These are phyloP conservation scores for Drosophila burlai DNA, from an alignment of 1,140 invertebrate genomes.

Conservation along the genomic window DNA sequence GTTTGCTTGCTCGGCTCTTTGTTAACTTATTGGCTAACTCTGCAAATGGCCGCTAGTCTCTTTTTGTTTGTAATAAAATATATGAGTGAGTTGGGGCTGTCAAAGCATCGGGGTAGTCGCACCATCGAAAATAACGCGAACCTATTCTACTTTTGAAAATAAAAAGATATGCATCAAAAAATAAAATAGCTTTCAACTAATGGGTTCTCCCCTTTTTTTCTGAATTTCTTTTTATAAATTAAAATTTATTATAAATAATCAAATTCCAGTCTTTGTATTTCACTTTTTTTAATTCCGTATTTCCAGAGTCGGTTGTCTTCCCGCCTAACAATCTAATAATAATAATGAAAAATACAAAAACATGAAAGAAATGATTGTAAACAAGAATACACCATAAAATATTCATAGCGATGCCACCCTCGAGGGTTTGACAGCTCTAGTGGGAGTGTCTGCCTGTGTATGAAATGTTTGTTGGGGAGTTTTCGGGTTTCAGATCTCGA, in stretches of 20 bases:
- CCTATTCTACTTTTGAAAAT: not conserved
- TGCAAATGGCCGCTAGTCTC: slow-evolving; percentile 60
- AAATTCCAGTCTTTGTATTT: not conserved
- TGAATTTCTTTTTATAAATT: not conserved
- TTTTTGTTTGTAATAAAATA: slow-evolving; percentile 70
- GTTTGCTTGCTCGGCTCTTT: slow-evolving; percentile 34
- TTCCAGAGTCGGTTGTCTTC: not conserved
- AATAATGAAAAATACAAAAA: not conserved
- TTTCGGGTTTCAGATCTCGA: slow-evolving; percentile 6
- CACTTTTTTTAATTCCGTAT: not conserved
- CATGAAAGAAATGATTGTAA: not conserved
- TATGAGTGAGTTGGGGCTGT: slow-evolving; percentile 31
- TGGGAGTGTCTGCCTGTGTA: slow-evolving; percentile 26
- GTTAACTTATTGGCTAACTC: slow-evolving; percentile 55
- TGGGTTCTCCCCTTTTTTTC: not conserved
- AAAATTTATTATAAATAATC: not conserved
- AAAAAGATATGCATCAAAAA: not conserved
- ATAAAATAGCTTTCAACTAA: not conserved
- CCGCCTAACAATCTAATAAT: not conserved
- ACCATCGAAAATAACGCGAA: not conserved
- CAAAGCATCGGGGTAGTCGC: not conserved
- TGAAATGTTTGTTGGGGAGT: slow-evolving; percentile 36
- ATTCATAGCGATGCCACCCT: not conserved
- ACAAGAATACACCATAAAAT: not conserved
- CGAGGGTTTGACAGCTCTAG: not conserved